Evolutionary conservation across 1,140 invertebrate genomes (phyloP).

Genomic region (Calephelis nemesis): DNA sequence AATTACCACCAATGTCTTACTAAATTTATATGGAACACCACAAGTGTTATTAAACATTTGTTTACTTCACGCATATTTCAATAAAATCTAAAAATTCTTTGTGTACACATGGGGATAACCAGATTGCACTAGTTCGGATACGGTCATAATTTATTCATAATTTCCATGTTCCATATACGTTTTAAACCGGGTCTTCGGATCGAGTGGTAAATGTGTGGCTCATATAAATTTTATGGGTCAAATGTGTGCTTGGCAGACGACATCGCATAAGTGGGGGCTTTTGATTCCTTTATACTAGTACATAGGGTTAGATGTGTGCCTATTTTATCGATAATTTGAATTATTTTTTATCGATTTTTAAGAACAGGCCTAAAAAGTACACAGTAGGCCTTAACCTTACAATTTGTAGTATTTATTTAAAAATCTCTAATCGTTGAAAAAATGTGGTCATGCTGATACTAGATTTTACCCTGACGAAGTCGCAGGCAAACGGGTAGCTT

Average conservation of each 20-base stretch:
- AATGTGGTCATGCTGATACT: too few species aligned
- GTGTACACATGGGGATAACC: conserved; percentile 14
- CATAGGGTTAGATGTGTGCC: not conserved
- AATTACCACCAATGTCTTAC: too few species aligned
- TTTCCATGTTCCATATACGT: conserved; percentile 16
- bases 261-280: conserved; percentile 25
- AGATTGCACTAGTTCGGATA: conserved; percentile 7
- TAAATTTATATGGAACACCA: too few species aligned
- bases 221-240: conserved; percentile 34
- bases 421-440: too few species aligned
- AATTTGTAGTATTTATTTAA: too few species aligned
- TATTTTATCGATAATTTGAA: not conserved
- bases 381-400: too few species aligned
- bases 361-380: not conserved
- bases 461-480: too few species aligned
- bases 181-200: conserved; percentile 12
- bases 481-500: too few species aligned
- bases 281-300: conserved; percentile 16
- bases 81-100: conserved; percentile 2
- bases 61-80: not conserved
- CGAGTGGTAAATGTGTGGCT: conserved; percentile 15
- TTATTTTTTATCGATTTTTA: not conserved
- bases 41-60: too few species aligned
- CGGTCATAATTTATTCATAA: conserved; percentile 15
- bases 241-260: conserved; percentile 34